Percentiles rank a stretch among this genome's conserved stretches.
These are phyloP conservation scores for Hycleus phaleratus DNA, from an alignment of 1,140 invertebrate species.

Conservation along the genomic window DNA sequence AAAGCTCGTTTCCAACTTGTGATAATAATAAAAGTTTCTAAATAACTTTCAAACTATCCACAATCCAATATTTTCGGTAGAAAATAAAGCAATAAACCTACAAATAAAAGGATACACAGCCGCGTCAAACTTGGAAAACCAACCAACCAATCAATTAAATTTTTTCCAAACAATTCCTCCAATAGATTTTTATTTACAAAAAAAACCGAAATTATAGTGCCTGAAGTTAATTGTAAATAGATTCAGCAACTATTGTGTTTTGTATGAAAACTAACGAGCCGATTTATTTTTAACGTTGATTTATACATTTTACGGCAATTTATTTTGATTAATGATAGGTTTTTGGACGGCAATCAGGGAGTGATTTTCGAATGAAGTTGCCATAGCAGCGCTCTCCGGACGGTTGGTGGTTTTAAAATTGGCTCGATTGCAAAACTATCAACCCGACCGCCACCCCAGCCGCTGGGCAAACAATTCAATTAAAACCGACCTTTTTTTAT, in stretches of 20 bases:
- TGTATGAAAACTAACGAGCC: conserved; percentile 22
- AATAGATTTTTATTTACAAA: too few relatives aligned
- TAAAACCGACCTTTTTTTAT: background rate
- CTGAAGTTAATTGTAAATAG: conserved; percentile 4
- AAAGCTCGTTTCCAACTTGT: conserved; percentile 2
- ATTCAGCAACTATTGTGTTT: background rate
- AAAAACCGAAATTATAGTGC: background rate
- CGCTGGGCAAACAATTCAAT: background rate
- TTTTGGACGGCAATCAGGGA: conserved; percentile 7
- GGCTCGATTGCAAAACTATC: background rate
- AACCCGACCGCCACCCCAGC: background rate
- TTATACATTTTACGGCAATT: conserved; percentile 23
- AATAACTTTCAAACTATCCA: conserved; percentile 16
- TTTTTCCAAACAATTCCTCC: too few relatives aligned
- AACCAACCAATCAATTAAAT: too few relatives aligned
- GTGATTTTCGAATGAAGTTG: conserved; percentile 16
- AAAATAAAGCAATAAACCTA: conserved; percentile 18
- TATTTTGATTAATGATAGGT: conserved; percentile 25
- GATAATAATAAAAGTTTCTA: conserved; percentile 11
- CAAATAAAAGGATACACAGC: conserved; percentile 3
- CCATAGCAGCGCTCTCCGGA: conserved; percentile 2
- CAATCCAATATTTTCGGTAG: conserved; percentile 3
- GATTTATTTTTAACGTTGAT: conserved; percentile 24
- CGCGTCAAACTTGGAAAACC: conserved; percentile 10
- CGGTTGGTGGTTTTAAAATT: conserved; percentile 10